Conservation (phyloP, 2,797 vertebrate species). For the Myoxocephalus aenaeus region DNA sequence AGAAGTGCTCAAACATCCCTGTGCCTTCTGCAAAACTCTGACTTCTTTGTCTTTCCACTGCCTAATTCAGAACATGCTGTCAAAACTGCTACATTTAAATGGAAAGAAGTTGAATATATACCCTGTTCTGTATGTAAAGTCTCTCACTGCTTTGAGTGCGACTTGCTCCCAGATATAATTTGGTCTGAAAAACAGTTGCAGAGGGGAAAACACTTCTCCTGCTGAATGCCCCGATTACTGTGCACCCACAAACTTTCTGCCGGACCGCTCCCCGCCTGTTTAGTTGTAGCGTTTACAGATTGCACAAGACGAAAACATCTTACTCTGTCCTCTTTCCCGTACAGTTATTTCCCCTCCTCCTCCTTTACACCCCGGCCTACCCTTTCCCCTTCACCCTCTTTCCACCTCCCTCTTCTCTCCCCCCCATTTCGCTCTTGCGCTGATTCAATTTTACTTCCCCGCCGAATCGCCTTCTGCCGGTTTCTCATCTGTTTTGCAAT, state of each 20-base stretch:
- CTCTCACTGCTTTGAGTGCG: constrained; percentile 27
- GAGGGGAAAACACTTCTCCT: constrained; percentile 55
- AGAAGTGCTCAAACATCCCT: constrained; percentile 53
- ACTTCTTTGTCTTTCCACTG: constrained; percentile 4
- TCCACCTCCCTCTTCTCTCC: constrained; percentile 13
- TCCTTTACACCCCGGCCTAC: not conserved
- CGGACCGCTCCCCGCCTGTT: constrained; percentile 42
- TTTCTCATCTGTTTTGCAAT: constrained; percentile 89
- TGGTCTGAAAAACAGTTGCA: constrained; percentile 55
- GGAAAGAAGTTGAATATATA: constrained; percentile 29
- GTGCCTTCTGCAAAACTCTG: constrained; percentile 13
- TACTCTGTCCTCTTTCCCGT: constrained; percentile 38
- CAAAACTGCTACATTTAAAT: constrained; percentile 26
- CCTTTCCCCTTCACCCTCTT: not conserved
- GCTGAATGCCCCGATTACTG: constrained; percentile 36
- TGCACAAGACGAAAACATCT: constrained; percentile 60
- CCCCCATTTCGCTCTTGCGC: constrained; percentile 13
- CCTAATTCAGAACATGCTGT: constrained; percentile 23
- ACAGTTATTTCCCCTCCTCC: constrained; percentile 33
- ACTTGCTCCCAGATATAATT: constrained; percentile 47
- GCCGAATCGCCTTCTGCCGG: constrained; percentile 82
- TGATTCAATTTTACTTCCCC: constrained; percentile 72
- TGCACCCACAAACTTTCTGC: constrained; percentile 51
- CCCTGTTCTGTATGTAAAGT: constrained; percentile 38
- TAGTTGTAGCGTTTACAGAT: constrained; percentile 63